Base-by-base conservation (phyloP, 2,888 invertebrate genomes). In the Prosopocoilus inquinatus region DNA sequence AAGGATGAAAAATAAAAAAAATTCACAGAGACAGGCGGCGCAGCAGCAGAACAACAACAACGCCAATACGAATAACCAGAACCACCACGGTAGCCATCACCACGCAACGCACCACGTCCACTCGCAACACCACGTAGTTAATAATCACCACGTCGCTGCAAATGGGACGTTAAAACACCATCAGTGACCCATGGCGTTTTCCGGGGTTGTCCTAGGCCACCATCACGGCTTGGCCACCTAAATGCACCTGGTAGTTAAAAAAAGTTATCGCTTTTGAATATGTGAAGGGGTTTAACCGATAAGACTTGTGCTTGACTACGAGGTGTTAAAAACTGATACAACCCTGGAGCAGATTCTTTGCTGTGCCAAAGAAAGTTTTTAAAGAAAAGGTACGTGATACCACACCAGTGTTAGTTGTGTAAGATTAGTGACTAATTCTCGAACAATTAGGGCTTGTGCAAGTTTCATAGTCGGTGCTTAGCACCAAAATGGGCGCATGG, bases 1-100 rank as follows among this genome's bases (percentile, higher is more conserved):
- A 69, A 88, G 98, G 69, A 98, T 98, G 98, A 98, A 98, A 83
- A 94, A 96, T 78, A 98, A 98, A 84, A 98, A 97, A 82, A 94
- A 94, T 77, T 91, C 89, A 62, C 95, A 95, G 79, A 83, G 94
- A 69, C 93, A 93, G 75, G 83, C 88, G 72, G 87, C 90, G 69
- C 91, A 92, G 75, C 87, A 88, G 73, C 88, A 87, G 71, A 91
- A 90, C 78, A 90, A 89, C 78, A 89, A 88, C 75, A 88, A 86
- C 72, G 85, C 81, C 69, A 87, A 84, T 67, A 90, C 88, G 71
- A 88, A 88, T 78, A 89, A 88, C 80, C 88, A 88, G 74, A 87
- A 87, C 75, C 88, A 88, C 76, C 84, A 85, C 71, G 82, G 85
- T 64, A 75, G 75, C 62, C 77, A 77, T 64, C 86, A 84, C 62